These are phyloP conservation scores for Drosophila repleta DNA, from an alignment of 1,140 invertebrate genomes.

Conservation along the genomic window DNA sequence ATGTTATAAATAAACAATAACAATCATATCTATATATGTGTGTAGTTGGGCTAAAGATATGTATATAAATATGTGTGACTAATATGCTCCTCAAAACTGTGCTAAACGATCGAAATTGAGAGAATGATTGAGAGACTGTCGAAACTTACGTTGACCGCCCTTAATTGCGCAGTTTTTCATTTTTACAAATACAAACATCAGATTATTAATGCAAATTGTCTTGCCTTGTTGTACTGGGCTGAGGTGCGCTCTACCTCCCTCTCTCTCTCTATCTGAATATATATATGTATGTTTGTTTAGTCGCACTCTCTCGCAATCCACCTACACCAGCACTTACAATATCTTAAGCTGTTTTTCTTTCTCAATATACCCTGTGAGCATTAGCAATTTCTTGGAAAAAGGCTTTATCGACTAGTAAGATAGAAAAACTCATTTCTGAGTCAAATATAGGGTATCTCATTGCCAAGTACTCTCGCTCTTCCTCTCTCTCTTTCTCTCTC, in stretches of 20 bases:
- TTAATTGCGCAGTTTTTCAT: constrained; percentile 51
- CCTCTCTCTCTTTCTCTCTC: too few relatives aligned
- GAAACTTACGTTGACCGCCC: constrained; percentile 38
- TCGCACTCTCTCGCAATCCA: constrained; percentile 3
- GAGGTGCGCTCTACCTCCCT: constrained; percentile 23
- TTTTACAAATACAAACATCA: constrained; percentile 25
- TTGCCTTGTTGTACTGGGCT: constrained; percentile 20
- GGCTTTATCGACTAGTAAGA: background rate
- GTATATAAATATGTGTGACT: constrained; percentile 11
- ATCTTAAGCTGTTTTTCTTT: constrained; percentile 39
- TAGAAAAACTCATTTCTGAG: background rate
- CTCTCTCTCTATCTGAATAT: background rate
- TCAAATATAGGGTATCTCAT: background rate
- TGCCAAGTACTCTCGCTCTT: background rate
- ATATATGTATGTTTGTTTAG: background rate
- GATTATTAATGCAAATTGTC: constrained; percentile 55
- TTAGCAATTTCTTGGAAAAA: background rate
- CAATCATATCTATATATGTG: constrained; percentile 19
- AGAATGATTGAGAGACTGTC: constrained; percentile 26
- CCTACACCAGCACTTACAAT: constrained; percentile 40
- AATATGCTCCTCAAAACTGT: constrained; percentile 30
- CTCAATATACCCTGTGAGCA: background rate
- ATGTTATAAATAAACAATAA: constrained; percentile 45
- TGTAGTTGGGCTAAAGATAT: constrained; percentile 12
- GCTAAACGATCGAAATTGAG: constrained; percentile 33